Evolutionary conservation across 2,888 invertebrate genomes (phyloP), one percentile per base, ranked within the genome.

Genomic region (Aquatica leii): DNA sequence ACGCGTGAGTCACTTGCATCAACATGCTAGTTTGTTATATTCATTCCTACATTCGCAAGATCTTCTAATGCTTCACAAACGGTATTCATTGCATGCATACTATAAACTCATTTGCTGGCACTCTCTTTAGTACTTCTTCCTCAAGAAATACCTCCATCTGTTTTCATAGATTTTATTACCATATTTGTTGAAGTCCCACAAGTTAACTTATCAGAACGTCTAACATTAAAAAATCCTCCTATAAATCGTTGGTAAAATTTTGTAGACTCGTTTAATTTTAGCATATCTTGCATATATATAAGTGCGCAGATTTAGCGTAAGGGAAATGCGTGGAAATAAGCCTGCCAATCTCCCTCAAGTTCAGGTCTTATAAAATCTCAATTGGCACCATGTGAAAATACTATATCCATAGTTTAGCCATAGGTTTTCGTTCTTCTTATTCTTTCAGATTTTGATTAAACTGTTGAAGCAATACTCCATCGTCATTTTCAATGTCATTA

Each of bases 81-180:
- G n/a, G n/a, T n/a, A n/a, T n/a, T n/a, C n/a, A n/a, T n/a, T n/a
- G n/a, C n/a, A n/a, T n/a, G n/a, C n/a, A n/a, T n/a, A n/a, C n/a
- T n/a, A n/a, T 73, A 73, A 70, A 77, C 73, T 76, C 78, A 78
- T 75, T 78, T 79, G 66, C 77, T 70, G 12, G 77, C 78, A 67
- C 76, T 77, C 11, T 79, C 76, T 69, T 68, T 37, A 14, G 76
- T 78, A 76, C 78, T 77, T n/a, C n/a, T n/a, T n/a, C n/a, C n/a
- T n/a, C n/a, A n/a, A n/a, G n/a, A n/a, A n/a, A n/a, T n/a, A n/a
- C 79, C 79, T 69, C 79, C 80, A 73, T 77, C 74, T 75, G 76
- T 78, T 75, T 80, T 80, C 65, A 74, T 73, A 4, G 71, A 14
- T 69, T 74, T 76, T 74, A 76, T 74, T 73, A 24, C 62, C 73